Evolutionary conservation across 1,140 invertebrate genomes (phyloP).

Genomic region (Temnothorax curvispinosus): DNA sequence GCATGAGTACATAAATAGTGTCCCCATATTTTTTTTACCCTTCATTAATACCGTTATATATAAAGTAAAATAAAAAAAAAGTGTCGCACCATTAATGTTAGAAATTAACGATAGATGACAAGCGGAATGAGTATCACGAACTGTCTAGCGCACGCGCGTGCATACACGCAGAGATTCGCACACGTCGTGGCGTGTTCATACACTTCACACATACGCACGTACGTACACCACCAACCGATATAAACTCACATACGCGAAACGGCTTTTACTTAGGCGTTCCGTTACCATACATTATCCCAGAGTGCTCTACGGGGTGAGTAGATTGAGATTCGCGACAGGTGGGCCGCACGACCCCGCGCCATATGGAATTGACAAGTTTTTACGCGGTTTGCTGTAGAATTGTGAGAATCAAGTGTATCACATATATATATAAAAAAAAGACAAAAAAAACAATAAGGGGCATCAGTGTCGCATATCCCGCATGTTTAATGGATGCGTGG

Average conservation of each 20-base stretch:
- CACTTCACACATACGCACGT: background rate
- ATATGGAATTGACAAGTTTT: conserved; percentile 61
- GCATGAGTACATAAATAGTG: conserved; percentile 58
- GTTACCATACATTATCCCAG: conserved; percentile 76
- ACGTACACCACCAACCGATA: conserved; percentile 1
- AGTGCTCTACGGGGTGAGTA: conserved; percentile 71
- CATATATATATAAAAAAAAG: background rate
- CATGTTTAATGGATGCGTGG: background rate
- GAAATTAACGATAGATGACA: conserved; percentile 33
- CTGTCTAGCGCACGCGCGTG: background rate
- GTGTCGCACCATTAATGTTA: background rate
- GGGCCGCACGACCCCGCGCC: conserved; percentile 55
- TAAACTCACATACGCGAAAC: conserved; percentile 52
- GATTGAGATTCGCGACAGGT: conserved; percentile 74
- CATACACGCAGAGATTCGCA: background rate
- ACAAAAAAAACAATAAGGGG: background rate
- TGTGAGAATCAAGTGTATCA: background rate
- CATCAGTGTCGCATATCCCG: background rate
- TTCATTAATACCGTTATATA: conserved; percentile 11
- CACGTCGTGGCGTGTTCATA: background rate
- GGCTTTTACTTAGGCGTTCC: conserved; percentile 77
- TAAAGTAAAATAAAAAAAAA: background rate
- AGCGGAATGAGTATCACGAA: conserved; percentile 37
- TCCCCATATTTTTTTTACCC: conserved; percentile 30
- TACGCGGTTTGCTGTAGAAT: conserved; percentile 31